phyloP scores from a whole-genome alignment of 2,113 vertebrate genomes.

The Pelvicachromis taeniatus region DNA sequence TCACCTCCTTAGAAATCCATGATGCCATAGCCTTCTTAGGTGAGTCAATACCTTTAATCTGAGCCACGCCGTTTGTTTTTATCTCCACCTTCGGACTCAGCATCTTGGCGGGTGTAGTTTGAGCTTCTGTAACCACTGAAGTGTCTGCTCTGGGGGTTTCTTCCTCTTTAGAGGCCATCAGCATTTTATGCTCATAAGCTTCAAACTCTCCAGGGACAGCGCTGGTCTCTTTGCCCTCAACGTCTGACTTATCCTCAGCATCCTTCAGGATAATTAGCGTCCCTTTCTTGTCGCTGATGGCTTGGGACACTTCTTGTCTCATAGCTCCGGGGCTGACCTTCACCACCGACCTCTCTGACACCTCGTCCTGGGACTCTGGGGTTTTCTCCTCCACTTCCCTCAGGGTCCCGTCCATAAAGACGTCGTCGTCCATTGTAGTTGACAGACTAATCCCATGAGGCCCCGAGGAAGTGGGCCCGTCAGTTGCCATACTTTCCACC shows the following conservation, averaged over 20 bases:
- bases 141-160: slow-evolving; percentile 5
- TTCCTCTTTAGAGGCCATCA: background rate
- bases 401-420: slow-evolving; percentile 76
- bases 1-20: slow-evolving; percentile 59
- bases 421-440: slow-evolving; percentile 78
- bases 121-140: background rate
- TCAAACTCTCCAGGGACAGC: background rate
- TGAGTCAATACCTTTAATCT: slow-evolving; percentile 36
- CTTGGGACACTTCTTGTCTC: slow-evolving; percentile 80
- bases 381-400: slow-evolving; percentile 78
- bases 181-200: background rate
- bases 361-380: slow-evolving; percentile 81
- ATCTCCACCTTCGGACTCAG: slow-evolving; percentile 30
- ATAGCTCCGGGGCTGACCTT: slow-evolving; percentile 67
- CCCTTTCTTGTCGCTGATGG: slow-evolving; percentile 68
- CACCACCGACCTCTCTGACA: slow-evolving; percentile 73
- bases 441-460: slow-evolving; percentile 71
- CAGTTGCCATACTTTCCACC: slow-evolving; percentile 79
- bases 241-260: slow-evolving; percentile 27
- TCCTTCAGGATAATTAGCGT: slow-evolving; percentile 70
- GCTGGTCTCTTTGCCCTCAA: slow-evolving; percentile 7
- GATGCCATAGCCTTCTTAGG: slow-evolving; percentile 67
- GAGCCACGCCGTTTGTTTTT: slow-evolving; percentile 6
- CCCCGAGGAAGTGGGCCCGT: slow-evolving; percentile 73
- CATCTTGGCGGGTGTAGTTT: background rate